Evolutionary conservation across 2,797 vertebrate species (phyloP).

Genomic region (Trematocara caparti): DNA sequence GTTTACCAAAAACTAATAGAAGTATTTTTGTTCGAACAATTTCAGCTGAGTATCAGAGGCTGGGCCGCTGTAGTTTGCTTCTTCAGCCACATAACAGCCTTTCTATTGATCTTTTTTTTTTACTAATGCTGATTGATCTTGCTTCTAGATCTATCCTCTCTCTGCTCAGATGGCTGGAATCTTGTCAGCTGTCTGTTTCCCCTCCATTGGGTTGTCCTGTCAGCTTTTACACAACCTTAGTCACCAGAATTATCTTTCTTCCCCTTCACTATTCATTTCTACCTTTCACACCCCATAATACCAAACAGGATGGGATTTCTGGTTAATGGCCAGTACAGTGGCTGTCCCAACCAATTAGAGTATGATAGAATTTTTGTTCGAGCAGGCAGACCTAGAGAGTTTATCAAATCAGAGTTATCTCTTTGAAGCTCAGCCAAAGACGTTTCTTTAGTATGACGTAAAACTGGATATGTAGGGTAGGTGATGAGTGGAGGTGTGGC

Average conservation of each 20-base stretch:
- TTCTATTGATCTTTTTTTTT: conserved; percentile 45
- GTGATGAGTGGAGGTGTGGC: neutral
- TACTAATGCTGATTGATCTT: conserved; percentile 54
- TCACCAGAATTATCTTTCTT: conserved; percentile 61
- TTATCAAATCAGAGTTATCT: conserved; percentile 31
- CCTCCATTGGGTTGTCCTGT: conserved; percentile 75
- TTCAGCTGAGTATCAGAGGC: conserved; percentile 13
- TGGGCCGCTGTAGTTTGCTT: conserved; percentile 18
- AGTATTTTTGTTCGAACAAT: neutral
- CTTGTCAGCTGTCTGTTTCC: conserved; percentile 73
- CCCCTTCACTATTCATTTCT: conserved; percentile 67
- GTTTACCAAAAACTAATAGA: neutral
- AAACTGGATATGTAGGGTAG: neutral
- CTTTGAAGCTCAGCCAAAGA: neutral
- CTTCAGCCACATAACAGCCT: conserved; percentile 40
- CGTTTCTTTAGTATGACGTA: neutral
- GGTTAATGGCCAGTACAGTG: conserved; percentile 46
- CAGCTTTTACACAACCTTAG: conserved; percentile 64
- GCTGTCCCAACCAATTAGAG: conserved; percentile 60
- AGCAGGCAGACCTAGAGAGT: conserved; percentile 14
- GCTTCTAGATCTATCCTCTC: conserved; percentile 23
- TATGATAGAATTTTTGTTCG: conserved; percentile 41
- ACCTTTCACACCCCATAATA: conserved; percentile 54
- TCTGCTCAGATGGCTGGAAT: conserved; percentile 49
- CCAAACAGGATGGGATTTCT: conserved; percentile 38